phyloP scores from a whole-genome alignment of 2,888 invertebrate species.

The Carpatolechia fugitivella region DNA sequence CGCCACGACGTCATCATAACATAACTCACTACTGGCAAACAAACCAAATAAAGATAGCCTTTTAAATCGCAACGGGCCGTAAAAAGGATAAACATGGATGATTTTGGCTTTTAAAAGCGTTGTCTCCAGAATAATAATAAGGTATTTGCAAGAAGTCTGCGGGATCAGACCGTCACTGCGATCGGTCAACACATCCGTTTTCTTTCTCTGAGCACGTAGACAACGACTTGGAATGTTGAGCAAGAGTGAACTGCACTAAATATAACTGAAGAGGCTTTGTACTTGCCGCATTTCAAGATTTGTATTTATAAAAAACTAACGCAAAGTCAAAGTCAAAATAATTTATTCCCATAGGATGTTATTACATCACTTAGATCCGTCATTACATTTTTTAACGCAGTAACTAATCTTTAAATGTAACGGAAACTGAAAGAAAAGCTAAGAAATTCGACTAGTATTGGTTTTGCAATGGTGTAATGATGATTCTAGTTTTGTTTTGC shows the following conservation, averaged over 20 bases:
- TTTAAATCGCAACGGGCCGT: slow-evolving; percentile 35
- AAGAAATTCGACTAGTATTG: slow-evolving; percentile 8
- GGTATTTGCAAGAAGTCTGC: slow-evolving; percentile 25
- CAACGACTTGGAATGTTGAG: slow-evolving; percentile 9
- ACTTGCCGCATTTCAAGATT: background rate
- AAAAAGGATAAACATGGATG: slow-evolving; percentile 33
- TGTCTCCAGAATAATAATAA: slow-evolving; percentile 29
- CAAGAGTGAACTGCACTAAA: slow-evolving; percentile 15
- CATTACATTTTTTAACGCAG: too few species aligned
- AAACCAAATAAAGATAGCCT: slow-evolving; percentile 13
- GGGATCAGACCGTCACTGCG: slow-evolving; percentile 10
- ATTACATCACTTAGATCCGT: too few species aligned
- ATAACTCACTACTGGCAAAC: background rate
- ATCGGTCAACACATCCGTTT: slow-evolving; percentile 29
- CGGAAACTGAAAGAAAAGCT: background rate
- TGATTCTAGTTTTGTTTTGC: slow-evolving; percentile 45
- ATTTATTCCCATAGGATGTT: background rate
- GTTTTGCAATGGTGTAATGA: slow-evolving; percentile 39
- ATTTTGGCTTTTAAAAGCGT: background rate
- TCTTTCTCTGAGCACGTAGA: slow-evolving; percentile 34
- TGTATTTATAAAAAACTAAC: background rate
- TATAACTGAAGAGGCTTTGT: slow-evolving; percentile 29
- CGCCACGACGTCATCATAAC: background rate
- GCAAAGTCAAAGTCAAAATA: slow-evolving; percentile 11
- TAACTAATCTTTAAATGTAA: too few species aligned